Evolutionary conservation across 1,140 invertebrate genomes (phyloP).

Genomic region (Temnothorax nylanderi): DNA sequence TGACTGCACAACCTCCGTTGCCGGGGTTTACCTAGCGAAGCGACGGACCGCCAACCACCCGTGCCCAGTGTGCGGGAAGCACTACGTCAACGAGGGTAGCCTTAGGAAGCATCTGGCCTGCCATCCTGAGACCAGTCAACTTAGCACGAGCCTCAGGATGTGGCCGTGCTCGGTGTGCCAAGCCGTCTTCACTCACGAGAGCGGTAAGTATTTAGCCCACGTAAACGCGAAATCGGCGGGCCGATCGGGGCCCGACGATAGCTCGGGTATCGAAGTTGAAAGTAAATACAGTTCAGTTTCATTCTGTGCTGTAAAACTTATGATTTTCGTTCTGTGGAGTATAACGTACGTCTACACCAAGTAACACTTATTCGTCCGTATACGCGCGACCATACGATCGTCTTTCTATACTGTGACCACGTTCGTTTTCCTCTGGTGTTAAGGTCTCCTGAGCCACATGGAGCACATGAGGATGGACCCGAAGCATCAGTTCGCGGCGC

Average conservation of each 20-base stretch:
- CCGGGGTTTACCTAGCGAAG: slow-evolving; percentile 93
- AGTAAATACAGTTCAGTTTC: slow-evolving; percentile 27
- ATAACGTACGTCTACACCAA: slow-evolving; percentile 13
- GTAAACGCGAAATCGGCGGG: slow-evolving; percentile 24
- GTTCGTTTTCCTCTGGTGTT: slow-evolving; percentile 66
- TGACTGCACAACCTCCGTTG: slow-evolving; percentile 86
- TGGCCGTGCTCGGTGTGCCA: slow-evolving; percentile 98
- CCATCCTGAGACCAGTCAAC: slow-evolving; percentile 95
- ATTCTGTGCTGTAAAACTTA: slow-evolving; percentile 33
- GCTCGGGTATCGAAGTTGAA: slow-evolving; percentile 14
- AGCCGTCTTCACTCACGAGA: slow-evolving; percentile 97
- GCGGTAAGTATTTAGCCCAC: slow-evolving; percentile 88
- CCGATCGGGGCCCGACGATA: slow-evolving; percentile 14
- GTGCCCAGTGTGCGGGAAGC: slow-evolving; percentile 97
- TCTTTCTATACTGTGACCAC: slow-evolving; percentile 32
- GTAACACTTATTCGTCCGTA: not conserved
- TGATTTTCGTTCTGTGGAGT: slow-evolving; percentile 44
- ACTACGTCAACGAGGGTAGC: slow-evolving; percentile 97
- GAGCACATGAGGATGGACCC: slow-evolving; percentile 98
- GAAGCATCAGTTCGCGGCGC: slow-evolving; percentile 97
- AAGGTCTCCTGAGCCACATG: slow-evolving; percentile 96
- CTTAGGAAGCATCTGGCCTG: slow-evolving; percentile 96
- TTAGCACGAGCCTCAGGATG: slow-evolving; percentile 94
- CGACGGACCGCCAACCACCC: slow-evolving; percentile 96
- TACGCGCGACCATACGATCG: not conserved